Conservation (phyloP, 2,797 vertebrate species). For the Sphaeramia orbicularis region DNA sequence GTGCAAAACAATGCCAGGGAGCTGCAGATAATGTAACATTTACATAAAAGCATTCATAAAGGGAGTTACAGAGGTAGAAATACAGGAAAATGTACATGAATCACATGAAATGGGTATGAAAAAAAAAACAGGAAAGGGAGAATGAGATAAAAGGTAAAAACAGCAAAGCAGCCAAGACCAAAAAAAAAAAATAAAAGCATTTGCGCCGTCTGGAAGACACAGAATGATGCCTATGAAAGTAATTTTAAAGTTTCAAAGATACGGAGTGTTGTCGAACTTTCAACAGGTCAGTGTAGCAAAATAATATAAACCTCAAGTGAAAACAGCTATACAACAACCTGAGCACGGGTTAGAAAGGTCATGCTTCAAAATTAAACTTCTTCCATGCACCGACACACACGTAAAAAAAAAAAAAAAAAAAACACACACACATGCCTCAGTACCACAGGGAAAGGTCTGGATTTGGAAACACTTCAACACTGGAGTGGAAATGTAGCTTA, state of each 20-base stretch:
- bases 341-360: constrained; percentile 1
- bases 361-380: constrained; percentile 11
- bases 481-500: not conserved
- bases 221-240: not conserved
- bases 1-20: constrained; percentile 21
- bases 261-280: not conserved
- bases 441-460: not conserved
- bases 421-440: not conserved
- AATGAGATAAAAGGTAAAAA: not conserved
- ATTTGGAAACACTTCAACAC: too few species aligned
- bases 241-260: not conserved
- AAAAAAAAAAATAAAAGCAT: too few species aligned
- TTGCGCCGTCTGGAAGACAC: too few species aligned
- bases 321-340: not conserved
- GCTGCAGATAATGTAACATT: constrained; percentile 3
- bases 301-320: not conserved
- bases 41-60: constrained; percentile 12
- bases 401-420: too few species aligned
- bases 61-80: not conserved
- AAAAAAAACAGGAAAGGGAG: too few species aligned
- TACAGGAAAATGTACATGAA: constrained; percentile 2
- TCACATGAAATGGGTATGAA: not conserved
- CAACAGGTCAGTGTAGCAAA: not conserved
- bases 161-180: too few species aligned
- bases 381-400: not conserved